Evolutionary conservation across 1,140 invertebrate species (phyloP), one percentile per base, ranked within the genome.

Genomic region (Lepidurus arcticus): DNA sequence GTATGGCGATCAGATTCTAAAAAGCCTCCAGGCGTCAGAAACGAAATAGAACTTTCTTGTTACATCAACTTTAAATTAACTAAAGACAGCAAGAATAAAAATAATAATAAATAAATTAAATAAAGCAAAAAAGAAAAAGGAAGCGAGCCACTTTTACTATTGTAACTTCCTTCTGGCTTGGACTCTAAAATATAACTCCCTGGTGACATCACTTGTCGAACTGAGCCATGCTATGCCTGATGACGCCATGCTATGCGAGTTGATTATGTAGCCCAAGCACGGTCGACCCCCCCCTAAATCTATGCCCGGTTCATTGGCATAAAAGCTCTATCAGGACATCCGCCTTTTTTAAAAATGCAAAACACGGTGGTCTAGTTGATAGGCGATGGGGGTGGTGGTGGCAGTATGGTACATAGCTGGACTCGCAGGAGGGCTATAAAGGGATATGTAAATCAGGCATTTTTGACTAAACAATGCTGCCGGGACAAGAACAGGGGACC

Each of bases 261-360:
- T 65, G 53, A 65, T 65, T 65, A 65, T 16, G 53, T 65, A 3
- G 53, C 53, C 53, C 16, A 21, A 65, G 53, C 53, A 65, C 53
- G 53, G 53, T n/a, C 53, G 53, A 21, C 53, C 53, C 21, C 53
- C 53, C 24, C 24, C 53, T 21, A 13, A 65, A n/a, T 65, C 53
- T 65, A 65, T 34, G 21, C 53, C 21, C 53, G 53, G 53, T 65
- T 65, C 53, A 21, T 65, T 65, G 53, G 53, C 53, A 65, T 65
- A 21, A 65, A 65, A 65, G 6, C 53, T 65, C 53, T 21, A 65
- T 65, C 8, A 65, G 53, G 53, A 65, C 53, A 65, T 65, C 53
- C 53, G 53, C 53, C 53, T 65, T 65, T 65, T 65, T 65, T 16
- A 6, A 1, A 0, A 13, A 65, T 65, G 21, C 21, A 65, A 65